A percentile compares a stretch with the other conserved stretches of the same genome.
Evolutionary conservation across 2,113 vertebrate genomes (phyloP).

Genomic region (Apaloderma vittatum): DNA sequence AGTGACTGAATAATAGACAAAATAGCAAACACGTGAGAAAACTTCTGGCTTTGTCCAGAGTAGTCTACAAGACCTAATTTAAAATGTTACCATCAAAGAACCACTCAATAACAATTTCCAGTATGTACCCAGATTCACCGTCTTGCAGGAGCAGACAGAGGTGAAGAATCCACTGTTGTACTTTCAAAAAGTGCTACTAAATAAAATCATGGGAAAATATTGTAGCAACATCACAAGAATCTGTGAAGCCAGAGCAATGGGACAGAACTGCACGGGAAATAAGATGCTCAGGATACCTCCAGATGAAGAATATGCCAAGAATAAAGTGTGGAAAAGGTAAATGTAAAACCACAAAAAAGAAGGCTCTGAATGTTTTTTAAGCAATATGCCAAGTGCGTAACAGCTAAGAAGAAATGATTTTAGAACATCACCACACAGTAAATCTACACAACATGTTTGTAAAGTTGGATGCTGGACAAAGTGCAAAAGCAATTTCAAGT

Average conservation of each 20-base stretch:
- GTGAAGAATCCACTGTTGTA: neutral
- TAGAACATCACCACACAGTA: neutral
- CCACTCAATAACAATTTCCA: neutral
- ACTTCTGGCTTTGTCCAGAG: neutral
- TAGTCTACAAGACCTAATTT: neutral
- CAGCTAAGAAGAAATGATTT: neutral
- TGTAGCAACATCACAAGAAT: neutral
- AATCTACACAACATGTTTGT: neutral
- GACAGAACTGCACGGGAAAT: rapidly evolving
- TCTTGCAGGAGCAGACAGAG: neutral
- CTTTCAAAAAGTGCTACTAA: neutral
- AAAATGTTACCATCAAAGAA: neutral
- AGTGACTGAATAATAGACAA: neutral
- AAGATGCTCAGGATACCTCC: neutral
- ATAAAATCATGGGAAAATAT: neutral
- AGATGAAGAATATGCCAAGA: neutral
- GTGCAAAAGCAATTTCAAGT: neutral
- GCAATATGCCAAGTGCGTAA: neutral
- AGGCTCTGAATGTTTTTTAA: neutral
- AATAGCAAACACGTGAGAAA: neutral
- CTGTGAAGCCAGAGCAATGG: neutral
- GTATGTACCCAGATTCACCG: neutral
- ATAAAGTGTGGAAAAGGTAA: neutral
- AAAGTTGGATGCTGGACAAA: neutral
- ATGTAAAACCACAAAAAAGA: neutral